These are phyloP conservation scores for Gerris buenoi DNA, from an alignment of 1,140 invertebrate species.

Conservation along the genomic window DNA sequence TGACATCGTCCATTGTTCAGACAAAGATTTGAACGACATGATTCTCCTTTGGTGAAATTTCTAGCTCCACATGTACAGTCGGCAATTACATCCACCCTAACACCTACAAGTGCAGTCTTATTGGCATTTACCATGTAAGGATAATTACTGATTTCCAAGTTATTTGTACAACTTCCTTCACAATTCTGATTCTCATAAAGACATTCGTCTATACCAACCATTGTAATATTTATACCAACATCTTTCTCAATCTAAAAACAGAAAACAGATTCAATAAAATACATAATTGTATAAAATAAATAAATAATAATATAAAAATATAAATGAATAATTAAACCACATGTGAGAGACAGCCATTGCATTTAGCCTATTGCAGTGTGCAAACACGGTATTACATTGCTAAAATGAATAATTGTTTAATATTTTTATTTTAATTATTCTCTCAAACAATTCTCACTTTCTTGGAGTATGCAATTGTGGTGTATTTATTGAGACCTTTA, in stretches of 20 bases:
- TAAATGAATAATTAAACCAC: no score
- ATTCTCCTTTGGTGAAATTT: conserved; percentile 77
- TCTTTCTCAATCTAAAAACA: conserved; percentile 63
- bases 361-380: no score
- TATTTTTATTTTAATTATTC: no score
- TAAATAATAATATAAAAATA: no score
- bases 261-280: no score
- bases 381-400: no score
- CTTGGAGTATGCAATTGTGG: no score
- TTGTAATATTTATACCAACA: conserved; percentile 87
- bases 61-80: conserved; percentile 82
- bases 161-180: conserved; percentile 89
- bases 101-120: conserved; percentile 84
- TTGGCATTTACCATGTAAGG: conserved; percentile 95
- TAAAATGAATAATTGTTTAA: no score
- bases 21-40: conserved; percentile 77
- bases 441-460: no score
- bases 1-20: conserved; percentile 89
- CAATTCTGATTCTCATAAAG: conserved; percentile 88
- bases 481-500: no score
- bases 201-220: conserved; percentile 96
- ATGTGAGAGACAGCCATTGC: no score
- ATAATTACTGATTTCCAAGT: conserved; percentile 68
- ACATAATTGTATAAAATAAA: no score
- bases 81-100: conserved; percentile 71